Conservation (phyloP, 2,888 invertebrate species). For the Drosophila antonietae region DNA sequence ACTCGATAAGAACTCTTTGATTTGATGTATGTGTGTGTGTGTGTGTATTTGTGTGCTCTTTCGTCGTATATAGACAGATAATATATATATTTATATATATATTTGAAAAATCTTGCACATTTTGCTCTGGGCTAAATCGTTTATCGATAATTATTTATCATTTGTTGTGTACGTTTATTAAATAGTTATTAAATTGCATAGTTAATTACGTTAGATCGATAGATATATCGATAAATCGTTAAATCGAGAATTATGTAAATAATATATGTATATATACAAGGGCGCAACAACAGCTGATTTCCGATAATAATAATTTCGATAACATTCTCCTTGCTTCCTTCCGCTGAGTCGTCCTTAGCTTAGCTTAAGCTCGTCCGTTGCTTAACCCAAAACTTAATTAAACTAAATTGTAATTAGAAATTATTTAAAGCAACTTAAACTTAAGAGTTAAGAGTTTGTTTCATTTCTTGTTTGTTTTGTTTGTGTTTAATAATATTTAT, state of each 20-base stretch:
- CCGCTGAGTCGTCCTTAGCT: slow-evolving; percentile 40
- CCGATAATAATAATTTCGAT: slow-evolving; percentile 3
- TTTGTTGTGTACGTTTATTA: slow-evolving; percentile 9
- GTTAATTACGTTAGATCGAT: slow-evolving; percentile 41
- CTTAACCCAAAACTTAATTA: slow-evolving; percentile 45
- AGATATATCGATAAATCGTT: slow-evolving; percentile 22
- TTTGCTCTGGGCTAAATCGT: slow-evolving; percentile 28
- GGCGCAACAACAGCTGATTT: slow-evolving; percentile 34
- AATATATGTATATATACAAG: slow-evolving; percentile 51
- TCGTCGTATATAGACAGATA: slow-evolving; percentile 4
- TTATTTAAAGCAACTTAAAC: slow-evolving; percentile 76
- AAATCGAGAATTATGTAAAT: slow-evolving; percentile 52
- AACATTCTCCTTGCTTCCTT: slow-evolving; percentile 10
- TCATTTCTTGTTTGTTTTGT: not conserved
- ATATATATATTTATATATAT: slow-evolving; percentile 17
- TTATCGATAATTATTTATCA: slow-evolving; percentile 26
- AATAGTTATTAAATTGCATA: slow-evolving; percentile 38
- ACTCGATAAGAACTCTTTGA: slow-evolving; percentile 49
- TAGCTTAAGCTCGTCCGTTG: slow-evolving; percentile 12
- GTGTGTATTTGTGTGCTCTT: slow-evolving; percentile 11
- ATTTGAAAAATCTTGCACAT: slow-evolving; percentile 44
- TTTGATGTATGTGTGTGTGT: slow-evolving; percentile 36
- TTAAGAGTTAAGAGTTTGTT: slow-evolving; percentile 67
- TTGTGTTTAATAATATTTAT: slow-evolving; percentile 25
- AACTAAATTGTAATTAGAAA: slow-evolving; percentile 61